Evolutionary conservation across 2,888 invertebrate genomes (phyloP), one percentile per base, ranked within the genome.

Genomic region (Cyclophora albipunctata): DNA sequence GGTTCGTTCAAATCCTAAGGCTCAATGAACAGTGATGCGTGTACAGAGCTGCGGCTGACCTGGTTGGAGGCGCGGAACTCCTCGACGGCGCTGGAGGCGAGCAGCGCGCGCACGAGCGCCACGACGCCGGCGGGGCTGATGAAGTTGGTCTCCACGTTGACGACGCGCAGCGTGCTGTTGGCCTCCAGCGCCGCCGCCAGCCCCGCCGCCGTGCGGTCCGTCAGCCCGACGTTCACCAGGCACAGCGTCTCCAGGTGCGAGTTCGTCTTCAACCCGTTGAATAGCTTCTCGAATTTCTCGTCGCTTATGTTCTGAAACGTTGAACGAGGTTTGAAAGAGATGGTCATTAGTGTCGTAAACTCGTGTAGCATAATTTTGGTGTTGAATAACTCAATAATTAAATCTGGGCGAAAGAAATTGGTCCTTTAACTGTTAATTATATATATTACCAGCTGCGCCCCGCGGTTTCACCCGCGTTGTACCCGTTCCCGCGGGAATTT

Each of bases 1-100:
- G 20, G 20, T 20, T 20, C 20, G 20, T 20, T 20, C 20, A 20
- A 20, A 20, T 20, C 20, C 20, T 20, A 20, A 20, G 20, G 20
- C 20, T 20, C 20, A 20, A 20, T n/a, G n/a, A n/a, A n/a, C n/a
- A n/a, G n/a, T n/a, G n/a, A n/a, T n/a, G n/a, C n/a, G n/a, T n/a
- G 20, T 20, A 20, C 20, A 20, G 20, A 20, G 20, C 20, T 20
- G 20, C 20, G 20, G 20, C 49, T 33, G 2, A 98, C 98, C 95
- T 99, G 99, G 89, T 99, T 99, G 60, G 98, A 95, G 64, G 98
- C 98, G 79, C 98, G 92, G 87, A 99, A 96, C 90, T 99, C 98
- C 85, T 97, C 96, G 46, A 98, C 92, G 56, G 93, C 92, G 80
- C 95, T 94, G 67, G 95, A 95, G 70, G 93, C 92, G 58, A 98